Conservation (phyloP, 1,140 invertebrate species). For the Drosophila bipectinata region DNA sequence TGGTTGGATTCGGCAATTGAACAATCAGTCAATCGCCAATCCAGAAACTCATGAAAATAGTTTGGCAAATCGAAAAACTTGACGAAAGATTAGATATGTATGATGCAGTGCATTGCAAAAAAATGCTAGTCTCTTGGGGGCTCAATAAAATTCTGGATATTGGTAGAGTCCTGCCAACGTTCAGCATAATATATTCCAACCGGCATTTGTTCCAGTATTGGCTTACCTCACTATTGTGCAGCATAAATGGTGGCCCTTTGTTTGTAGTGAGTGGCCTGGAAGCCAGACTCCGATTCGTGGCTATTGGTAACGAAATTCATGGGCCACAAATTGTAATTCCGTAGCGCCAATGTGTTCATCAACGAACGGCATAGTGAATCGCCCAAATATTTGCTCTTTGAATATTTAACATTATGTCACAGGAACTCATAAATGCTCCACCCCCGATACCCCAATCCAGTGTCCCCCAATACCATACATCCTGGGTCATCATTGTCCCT, state of each 20-base stretch:
- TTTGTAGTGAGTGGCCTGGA: constrained; percentile 44
- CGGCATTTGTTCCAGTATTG: constrained; percentile 7
- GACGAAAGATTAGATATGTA: constrained; percentile 4
- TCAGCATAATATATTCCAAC: neutral
- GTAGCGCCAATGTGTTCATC: constrained; percentile 17
- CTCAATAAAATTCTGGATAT: neutral
- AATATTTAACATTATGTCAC: constrained; percentile 58
- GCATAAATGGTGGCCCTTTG: constrained; percentile 65
- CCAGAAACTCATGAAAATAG: constrained; percentile 54
- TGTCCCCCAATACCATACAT: neutral
- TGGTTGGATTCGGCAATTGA: constrained; percentile 43
- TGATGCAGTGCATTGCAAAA: neutral
- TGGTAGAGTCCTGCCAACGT: neutral
- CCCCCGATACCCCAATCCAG: constrained; percentile 1
- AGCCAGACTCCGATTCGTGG: constrained; percentile 5
- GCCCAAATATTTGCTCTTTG: constrained; percentile 36
- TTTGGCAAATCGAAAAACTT: constrained; percentile 66
- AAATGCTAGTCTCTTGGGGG: neutral
- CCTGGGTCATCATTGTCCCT: constrained; percentile 9
- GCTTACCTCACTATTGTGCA: constrained; percentile 52
- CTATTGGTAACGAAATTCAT: constrained; percentile 50
- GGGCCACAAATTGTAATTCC: constrained; percentile 57
- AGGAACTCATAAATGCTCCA: constrained; percentile 54
- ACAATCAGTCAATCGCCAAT: constrained; percentile 27
- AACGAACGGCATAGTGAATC: constrained; percentile 11